phyloP scores from a whole-genome alignment of 2,888 invertebrate genomes.

The Chymomyza caudatula region DNA sequence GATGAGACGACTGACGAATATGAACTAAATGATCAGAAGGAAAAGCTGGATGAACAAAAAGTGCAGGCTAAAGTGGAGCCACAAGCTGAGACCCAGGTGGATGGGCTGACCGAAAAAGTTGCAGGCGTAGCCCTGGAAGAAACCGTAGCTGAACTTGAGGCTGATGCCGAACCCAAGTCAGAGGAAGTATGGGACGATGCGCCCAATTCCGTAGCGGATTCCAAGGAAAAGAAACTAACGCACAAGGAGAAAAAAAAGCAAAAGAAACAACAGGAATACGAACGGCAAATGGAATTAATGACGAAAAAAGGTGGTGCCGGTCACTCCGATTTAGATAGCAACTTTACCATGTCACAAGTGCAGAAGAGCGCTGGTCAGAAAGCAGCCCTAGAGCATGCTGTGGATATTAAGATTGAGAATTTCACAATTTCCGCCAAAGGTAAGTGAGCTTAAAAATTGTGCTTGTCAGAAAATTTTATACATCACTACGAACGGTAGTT shows the following conservation, averaged over 20 bases:
- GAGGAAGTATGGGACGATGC: slow-evolving; percentile 60
- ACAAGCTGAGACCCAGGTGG: slow-evolving; percentile 5
- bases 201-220: slow-evolving; percentile 15
- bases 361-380: slow-evolving; percentile 87
- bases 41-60: slow-evolving; percentile 5
- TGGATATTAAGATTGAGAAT: slow-evolving; percentile 98
- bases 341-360: slow-evolving; percentile 95
- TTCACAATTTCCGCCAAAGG: slow-evolving; percentile 98
- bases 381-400: slow-evolving; percentile 92
- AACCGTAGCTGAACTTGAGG: slow-evolving; percentile 7
- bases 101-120: slow-evolving; percentile 20
- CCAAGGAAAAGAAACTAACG: slow-evolving; percentile 86
- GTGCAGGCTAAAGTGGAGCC: slow-evolving; percentile 7
- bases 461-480: no score
- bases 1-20: no score
- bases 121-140: slow-evolving; percentile 20
- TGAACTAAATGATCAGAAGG: slow-evolving; percentile 5
- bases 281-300: slow-evolving; percentile 90
- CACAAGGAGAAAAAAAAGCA: slow-evolving; percentile 95
- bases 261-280: slow-evolving; percentile 92
- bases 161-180: slow-evolving; percentile 32
- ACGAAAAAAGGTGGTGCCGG: slow-evolving; percentile 93
- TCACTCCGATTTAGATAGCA: slow-evolving; percentile 92
- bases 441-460: no score
- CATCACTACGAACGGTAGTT: no score